A percentile compares a stretch with the other conserved stretches of the same genome.
Conservation (phyloP, 2,797 vertebrate species). For the Ptychadena robeensis region DNA sequence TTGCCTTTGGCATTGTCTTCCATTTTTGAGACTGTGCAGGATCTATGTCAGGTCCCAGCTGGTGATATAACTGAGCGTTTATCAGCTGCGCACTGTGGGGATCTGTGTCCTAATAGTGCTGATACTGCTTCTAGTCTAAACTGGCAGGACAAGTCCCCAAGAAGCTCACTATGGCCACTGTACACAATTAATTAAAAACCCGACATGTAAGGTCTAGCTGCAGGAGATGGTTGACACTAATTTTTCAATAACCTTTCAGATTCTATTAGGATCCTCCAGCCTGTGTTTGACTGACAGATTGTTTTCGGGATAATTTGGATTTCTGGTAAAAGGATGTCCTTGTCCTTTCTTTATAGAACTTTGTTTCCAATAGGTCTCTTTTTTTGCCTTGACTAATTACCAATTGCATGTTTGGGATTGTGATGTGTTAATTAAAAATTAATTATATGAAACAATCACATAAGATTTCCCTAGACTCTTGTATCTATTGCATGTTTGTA, state of each 20-base stretch:
- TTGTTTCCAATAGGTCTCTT: slow-evolving; percentile 5
- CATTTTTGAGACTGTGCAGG: background rate
- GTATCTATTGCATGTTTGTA: background rate
- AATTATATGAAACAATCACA: background rate
- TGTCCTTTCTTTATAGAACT: background rate
- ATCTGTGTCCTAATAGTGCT: slow-evolving; percentile 14
- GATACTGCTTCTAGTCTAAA: slow-evolving; percentile 18
- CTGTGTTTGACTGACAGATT: background rate
- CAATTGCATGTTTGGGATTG: background rate
- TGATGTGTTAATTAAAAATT: slow-evolving; percentile 5
- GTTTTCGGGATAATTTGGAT: background rate
- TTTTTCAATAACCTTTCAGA: slow-evolving; percentile 19
- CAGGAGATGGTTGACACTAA: slow-evolving; percentile 19
- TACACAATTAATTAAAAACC: slow-evolving; percentile 30
- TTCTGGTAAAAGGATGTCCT: slow-evolving; percentile 15
- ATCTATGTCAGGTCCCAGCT: slow-evolving; percentile 29
- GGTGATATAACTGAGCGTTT: background rate
- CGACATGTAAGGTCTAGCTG: background rate
- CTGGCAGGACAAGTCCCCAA: background rate
- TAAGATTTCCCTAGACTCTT: background rate
- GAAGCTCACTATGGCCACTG: background rate
- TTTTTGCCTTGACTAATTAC: slow-evolving; percentile 13
- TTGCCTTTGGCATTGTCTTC: too few relatives aligned
- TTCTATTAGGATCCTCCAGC: slow-evolving; percentile 14
- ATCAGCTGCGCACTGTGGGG: slow-evolving; percentile 8